Conservation (phyloP, 1,140 invertebrate genomes). For the Wiebesia pumilae region DNA sequence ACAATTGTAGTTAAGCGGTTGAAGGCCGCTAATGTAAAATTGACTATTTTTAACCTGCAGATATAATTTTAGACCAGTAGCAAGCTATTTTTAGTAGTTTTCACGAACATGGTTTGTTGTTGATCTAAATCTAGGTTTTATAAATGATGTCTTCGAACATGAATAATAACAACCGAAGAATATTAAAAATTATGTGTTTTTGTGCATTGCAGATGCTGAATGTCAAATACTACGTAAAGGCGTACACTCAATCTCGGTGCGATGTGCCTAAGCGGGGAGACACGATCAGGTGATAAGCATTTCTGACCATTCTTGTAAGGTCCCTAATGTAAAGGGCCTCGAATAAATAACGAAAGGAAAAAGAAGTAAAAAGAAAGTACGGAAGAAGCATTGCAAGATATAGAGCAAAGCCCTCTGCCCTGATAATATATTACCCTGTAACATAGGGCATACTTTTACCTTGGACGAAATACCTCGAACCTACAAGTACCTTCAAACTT, state of each 20-base stretch:
- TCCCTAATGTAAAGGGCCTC: slow-evolving; percentile 59
- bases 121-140: no score
- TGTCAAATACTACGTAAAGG: slow-evolving; percentile 57
- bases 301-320: slow-evolving; percentile 70
- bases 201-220: slow-evolving; percentile 67
- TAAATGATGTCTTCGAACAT: no score
- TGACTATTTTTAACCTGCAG: no score
- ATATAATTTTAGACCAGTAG: no score
- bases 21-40: no score
- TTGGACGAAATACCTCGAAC: slow-evolving; percentile 73
- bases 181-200: neutral
- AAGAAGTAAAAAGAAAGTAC: slow-evolving; percentile 42
- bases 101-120: no score
- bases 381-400: slow-evolving; percentile 19
- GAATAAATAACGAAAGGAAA: slow-evolving; percentile 51
- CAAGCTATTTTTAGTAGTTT: no score
- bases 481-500: slow-evolving; percentile 74
- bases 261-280: slow-evolving; percentile 70
- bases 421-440: slow-evolving; percentile 32
- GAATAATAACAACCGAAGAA: no score
- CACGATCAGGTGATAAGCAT: slow-evolving; percentile 72
- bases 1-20: no score
- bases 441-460: slow-evolving; percentile 61
- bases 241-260: slow-evolving; percentile 61
- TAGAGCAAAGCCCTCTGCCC: slow-evolving; percentile 42